These are phyloP conservation scores for Sitta carolinensis DNA, from an alignment of 2,797 vertebrate species.

Conservation along the genomic window DNA sequence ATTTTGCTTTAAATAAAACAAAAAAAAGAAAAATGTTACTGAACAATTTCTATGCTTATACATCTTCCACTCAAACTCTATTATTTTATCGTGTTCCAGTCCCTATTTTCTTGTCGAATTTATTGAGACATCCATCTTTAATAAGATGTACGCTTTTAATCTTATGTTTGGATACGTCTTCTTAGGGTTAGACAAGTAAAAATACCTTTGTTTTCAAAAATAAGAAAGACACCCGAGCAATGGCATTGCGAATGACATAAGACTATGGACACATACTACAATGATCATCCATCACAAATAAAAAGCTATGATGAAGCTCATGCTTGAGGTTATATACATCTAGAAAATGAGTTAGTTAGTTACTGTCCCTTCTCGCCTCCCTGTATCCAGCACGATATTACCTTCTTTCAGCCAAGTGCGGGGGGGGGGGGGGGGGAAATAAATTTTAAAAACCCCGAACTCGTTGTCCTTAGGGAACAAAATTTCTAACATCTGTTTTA, in stretches of 20 bases:
- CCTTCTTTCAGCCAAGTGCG: background rate
- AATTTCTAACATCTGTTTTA: background rate
- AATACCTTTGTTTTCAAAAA: background rate
- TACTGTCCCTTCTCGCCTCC: background rate
- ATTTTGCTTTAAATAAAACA: background rate
- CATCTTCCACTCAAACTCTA: background rate
- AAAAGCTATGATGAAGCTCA: background rate
- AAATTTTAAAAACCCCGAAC: background rate
- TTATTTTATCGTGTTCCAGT: background rate
- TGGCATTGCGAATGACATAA: background rate
- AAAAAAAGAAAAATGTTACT: background rate
- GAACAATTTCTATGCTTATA: background rate
- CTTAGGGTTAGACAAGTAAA: background rate
- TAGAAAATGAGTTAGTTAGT: background rate
- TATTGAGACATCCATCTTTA: background rate
- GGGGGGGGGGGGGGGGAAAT: background rate
- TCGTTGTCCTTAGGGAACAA: background rate
- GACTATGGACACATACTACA: background rate
- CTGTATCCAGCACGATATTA: background rate
- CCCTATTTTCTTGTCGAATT: background rate
- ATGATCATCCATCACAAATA: background rate
- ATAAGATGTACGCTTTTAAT: background rate
- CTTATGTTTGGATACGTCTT: background rate
- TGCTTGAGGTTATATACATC: background rate
- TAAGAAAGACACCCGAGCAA: rapidly evolving